Evolutionary conservation across 2,888 invertebrate genomes (phyloP).

Genomic region (Xestia sexstrigata): DNA sequence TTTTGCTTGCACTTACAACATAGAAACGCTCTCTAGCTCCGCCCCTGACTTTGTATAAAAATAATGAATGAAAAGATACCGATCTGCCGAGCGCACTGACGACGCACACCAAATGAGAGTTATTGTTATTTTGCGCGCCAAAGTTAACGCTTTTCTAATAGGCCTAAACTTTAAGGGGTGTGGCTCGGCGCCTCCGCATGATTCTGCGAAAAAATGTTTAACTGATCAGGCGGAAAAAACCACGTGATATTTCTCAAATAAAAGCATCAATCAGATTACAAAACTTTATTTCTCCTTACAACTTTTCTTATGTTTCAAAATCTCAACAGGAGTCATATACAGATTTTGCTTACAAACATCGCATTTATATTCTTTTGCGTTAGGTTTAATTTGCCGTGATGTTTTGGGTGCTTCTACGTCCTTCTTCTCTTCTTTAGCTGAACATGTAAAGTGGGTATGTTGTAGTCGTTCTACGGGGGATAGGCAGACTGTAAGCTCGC

Average conservation of each 20-base stretch:
- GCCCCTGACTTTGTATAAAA: too few species aligned
- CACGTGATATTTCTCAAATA: not conserved
- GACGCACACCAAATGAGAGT: too few species aligned
- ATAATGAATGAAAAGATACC: too few species aligned
- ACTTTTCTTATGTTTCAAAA: slow-evolving; percentile 95
- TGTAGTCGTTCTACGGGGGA: slow-evolving; percentile 93
- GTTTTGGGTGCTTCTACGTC: slow-evolving; percentile 74
- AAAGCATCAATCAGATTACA: slow-evolving; percentile 1
- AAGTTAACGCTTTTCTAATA: too few species aligned
- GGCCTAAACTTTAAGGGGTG: too few species aligned
- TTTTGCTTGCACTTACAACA: too few species aligned
- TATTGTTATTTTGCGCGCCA: too few species aligned
- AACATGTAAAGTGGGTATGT: slow-evolving; percentile 91
- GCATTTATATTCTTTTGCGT: slow-evolving; percentile 93
- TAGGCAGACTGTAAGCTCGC: slow-evolving; percentile 91
- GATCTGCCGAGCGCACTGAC: too few species aligned
- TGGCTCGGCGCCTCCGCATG: too few species aligned
- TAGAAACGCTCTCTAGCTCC: too few species aligned
- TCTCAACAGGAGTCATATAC: slow-evolving; percentile 95
- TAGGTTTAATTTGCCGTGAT: slow-evolving; percentile 84
- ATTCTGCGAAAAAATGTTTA: too few species aligned
- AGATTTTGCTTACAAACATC: slow-evolving; percentile 92
- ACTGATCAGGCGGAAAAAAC: too few species aligned
- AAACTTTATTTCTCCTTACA: slow-evolving; percentile 85
- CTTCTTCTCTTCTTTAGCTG: slow-evolving; percentile 77